A percentile compares a stretch with the other conserved stretches of the same genome.
phyloP scores from a whole-genome alignment of 2,113 vertebrate genomes.

The Poecilia latipinna region DNA sequence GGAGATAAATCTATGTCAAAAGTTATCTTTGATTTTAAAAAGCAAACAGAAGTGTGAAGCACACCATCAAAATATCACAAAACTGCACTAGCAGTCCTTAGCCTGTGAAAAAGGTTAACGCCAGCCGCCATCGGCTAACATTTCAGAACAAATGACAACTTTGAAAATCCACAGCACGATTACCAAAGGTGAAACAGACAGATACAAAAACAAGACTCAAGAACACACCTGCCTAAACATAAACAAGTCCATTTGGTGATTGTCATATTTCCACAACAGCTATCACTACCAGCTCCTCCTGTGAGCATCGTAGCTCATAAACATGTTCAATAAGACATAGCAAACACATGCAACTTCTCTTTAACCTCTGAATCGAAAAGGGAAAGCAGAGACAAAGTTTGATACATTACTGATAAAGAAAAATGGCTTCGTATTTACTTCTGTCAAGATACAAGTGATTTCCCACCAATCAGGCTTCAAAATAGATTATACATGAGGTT shows the following conservation, averaged over 20 bases:
- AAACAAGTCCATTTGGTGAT: not conserved
- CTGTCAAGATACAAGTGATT: not conserved
- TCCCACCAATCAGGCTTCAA: too few relatives aligned
- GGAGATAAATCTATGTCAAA: too few relatives aligned
- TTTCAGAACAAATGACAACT: slow-evolving; percentile 43
- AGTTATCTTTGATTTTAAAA: too few relatives aligned
- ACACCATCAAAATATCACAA: not conserved
- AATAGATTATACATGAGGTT: not conserved
- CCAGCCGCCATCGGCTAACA: not conserved
- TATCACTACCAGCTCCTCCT: slow-evolving; percentile 3
- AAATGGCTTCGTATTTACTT: not conserved
- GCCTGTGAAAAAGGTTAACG: slow-evolving; percentile 1
- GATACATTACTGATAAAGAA: not conserved
- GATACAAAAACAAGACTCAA: slow-evolving; percentile 23
- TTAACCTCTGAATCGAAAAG: not conserved
- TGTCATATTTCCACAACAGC: slow-evolving; percentile 35
- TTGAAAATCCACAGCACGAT: slow-evolving; percentile 21
- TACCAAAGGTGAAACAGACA: slow-evolving; percentile 21
- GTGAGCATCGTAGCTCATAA: not conserved
- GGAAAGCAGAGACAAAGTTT: not conserved
- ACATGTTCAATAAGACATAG: not conserved
- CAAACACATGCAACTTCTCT: not conserved
- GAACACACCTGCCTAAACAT: not conserved
- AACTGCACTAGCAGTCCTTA: slow-evolving; percentile 25
- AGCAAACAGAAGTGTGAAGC: not conserved